Percentiles rank a stretch among this genome's conserved stretches.
Evolutionary conservation across 2,113 vertebrate species (phyloP).

Genomic region (Laterallus jamaicensis): DNA sequence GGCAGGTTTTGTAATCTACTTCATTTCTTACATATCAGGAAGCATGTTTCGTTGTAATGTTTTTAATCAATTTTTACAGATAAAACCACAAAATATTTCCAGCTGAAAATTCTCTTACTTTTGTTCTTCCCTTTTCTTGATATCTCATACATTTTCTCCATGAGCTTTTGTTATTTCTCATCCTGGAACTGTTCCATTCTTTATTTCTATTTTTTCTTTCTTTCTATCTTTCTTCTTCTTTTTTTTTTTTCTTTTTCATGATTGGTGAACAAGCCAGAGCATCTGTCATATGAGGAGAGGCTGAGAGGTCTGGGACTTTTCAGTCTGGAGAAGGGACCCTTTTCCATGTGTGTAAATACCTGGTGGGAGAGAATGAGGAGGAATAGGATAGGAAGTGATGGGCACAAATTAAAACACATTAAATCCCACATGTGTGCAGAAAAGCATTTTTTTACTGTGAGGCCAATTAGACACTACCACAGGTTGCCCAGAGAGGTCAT

Average conservation of each 20-base stretch:
- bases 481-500: background rate
- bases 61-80: background rate
- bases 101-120: background rate
- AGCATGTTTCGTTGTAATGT: background rate
- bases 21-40: background rate
- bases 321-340: background rate
- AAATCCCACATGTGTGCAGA: background rate
- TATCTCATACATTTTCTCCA: background rate
- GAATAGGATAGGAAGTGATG: background rate
- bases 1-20: background rate
- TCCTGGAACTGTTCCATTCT: background rate
- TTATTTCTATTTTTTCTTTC: accelerated
- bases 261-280: background rate
- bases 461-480: background rate
- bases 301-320: background rate
- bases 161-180: background rate
- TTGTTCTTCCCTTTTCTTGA: background rate
- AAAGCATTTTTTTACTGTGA: background rate
- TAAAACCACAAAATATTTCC: background rate
- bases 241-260: background rate
- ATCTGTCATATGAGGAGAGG: accelerated
- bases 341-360: background rate
- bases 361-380: background rate
- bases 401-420: background rate
- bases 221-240: background rate